Conservation (phyloP, 2,797 vertebrate species). For the Anguilla marmorata region DNA sequence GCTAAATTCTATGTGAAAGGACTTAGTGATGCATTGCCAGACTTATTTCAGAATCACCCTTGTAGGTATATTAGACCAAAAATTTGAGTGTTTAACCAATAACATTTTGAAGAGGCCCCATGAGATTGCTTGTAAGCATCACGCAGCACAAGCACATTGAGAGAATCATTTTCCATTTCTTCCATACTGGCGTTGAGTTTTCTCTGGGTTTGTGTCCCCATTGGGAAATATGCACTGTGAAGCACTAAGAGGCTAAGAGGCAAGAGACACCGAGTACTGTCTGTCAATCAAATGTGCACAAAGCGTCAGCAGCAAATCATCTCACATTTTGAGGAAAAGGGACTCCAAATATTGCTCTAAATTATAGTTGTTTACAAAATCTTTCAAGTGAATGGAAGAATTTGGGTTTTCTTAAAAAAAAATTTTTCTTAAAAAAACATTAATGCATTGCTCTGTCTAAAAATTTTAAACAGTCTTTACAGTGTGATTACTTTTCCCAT, state of each 20-base stretch:
- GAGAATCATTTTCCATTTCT: background rate
- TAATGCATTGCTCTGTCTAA: no score
- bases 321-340: background rate
- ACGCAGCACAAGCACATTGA: background rate
- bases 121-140: background rate
- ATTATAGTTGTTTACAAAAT: background rate
- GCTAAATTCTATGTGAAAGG: background rate
- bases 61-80: background rate
- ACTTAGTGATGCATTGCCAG: no score
- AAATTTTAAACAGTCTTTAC: no score
- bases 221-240: background rate
- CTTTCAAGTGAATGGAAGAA: background rate
- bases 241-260: background rate
- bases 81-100: background rate
- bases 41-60: background rate
- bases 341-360: background rate
- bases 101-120: background rate
- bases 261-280: background rate
- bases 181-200: background rate
- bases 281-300: background rate
- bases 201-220: background rate
- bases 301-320: background rate
- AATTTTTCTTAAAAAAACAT: no score
- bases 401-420: background rate
- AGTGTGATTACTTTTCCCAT: no score